Evolutionary conservation across 2,113 vertebrate species (phyloP), one percentile per base, ranked within the genome.

Genomic region (Podocnemis expansa): DNA sequence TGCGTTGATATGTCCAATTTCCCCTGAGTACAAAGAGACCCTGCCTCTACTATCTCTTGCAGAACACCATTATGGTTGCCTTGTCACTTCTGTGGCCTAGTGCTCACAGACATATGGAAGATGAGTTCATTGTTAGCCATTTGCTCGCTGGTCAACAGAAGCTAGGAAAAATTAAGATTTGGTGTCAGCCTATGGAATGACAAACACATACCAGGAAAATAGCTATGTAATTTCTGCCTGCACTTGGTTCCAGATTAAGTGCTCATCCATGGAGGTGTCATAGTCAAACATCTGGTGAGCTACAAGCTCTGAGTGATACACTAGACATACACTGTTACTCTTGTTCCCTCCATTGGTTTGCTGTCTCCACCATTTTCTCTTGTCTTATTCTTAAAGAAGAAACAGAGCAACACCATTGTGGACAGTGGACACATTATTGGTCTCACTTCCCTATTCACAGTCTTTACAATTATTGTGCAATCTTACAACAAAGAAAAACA

Each of bases 401-500:
- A 91, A 78, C 67, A 52, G 21, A 67, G 1, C 24, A 88, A 31
- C 70, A 84, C 10, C 5, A 54, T 73, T 54, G 25, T 29, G 16
- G 81, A 78, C 54, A 67, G 25, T 31, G 80, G 45, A 84, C 47
- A 4, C 5, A 52, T 78, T 89, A 47, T 34, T 63, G 47, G 25
- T 82, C 22, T 43, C 60, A 60, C 21, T 92, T 91, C 76, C 82
- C 38, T 56, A 49, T 80, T 21, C 29, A 76, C 2, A 38, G 91
- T 70, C 79, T 83, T 55, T 88, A 81, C 89, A 94, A 89, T 80
- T 89, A 89, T 0, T 0, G n/a, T 87, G n/a, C 10, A 47, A 58
- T 91, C 25, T 70, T 49, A 56, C 14, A 97, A 78, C 11, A 93
- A 51, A 27, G 14, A 91, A 93, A 91, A 93, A 96, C 82, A 88